Evolutionary conservation across 2,113 vertebrate genomes (phyloP), one percentile per base, ranked within the genome.

Genomic region (Microtus pennsylvanicus): DNA sequence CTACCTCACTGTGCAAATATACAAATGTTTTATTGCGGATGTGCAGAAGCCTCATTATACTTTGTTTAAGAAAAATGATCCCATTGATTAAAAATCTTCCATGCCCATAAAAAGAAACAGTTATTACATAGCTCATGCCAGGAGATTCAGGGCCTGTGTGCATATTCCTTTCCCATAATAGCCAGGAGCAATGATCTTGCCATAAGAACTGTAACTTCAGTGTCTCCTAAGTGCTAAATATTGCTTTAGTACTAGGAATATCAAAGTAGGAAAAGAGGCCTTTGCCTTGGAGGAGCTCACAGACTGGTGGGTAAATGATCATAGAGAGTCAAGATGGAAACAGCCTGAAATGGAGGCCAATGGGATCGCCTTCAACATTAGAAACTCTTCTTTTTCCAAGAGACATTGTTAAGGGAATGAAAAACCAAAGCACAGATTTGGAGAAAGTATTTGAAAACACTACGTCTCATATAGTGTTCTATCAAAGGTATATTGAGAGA

Each of bases 1-100:
- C 42, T 52, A 88, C 74, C 38, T 30, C 10, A 7, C 33, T 83
- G 52, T 91, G 90, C 24, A 96, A 58, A 65, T 77, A 89, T 4
- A 86, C 4, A 91, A 61, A 69, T 61, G 7, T 4, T 47, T 80
- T 90, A n/a, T n/a, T 35, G 10, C 58, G 89, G 92, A 61, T 28
- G 11, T 50, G 16, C 65, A 81, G 50, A 90, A 13, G 42, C 12
- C 42, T 88, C 90, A 38, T 35, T 45, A 90, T n/a, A 76, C 3
- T 30, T 94, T 88, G 61, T n/a, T 95, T 80, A 63, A 91, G 47
- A 95, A 91, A 96, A 96, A 88, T 76, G 63, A 42, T 87, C 30
- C 70, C 21, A 61, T 50, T 89, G 58, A 76, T 94, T 85, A n/a
- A 81, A 85, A 95, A 72, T 19, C 14, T 24, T 33, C 38, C 61